Base-by-base conservation (phyloP, 2,888 invertebrate species). In the Gnatocerus cornutus region DNA sequence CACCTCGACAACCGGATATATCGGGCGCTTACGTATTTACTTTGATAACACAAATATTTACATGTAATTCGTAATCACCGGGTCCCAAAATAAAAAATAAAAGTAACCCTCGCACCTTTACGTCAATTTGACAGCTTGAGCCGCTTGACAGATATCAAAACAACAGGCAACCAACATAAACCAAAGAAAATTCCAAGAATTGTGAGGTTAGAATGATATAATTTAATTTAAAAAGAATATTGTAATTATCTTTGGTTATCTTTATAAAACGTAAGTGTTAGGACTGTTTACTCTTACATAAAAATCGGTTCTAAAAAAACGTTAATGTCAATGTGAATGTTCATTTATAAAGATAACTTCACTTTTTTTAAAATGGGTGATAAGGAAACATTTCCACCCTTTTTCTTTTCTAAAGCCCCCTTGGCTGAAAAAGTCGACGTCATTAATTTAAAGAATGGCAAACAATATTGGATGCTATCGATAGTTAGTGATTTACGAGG, bases 391-490 rank as follows among this genome's bases (percentile, higher is more conserved):
- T 59, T 58, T 41, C 58, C 69, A n/a, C 10, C 14, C 27, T 65
- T 48, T 39, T 69, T 70, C 30, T 66, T 37, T 10, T 66, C 69
- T 9, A 55, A 46, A 13, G 61, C 55, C 8, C 66, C 69, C 9
- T 10, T 70, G 14, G 29, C 45, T 6, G 66, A 70, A 61, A 46
- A 30, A 8, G 62, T 70, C 1, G 33, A 66, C 27, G 10, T 65
- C 14, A 46, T 70, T n/a, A 37, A 55, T 10, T 75, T 75, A 37
- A 74, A 70, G 46, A 68, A 78, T 39, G 59, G 72, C 41, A 75
- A 65, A 39, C n/a, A 53, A 43, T 78, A 77, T 71, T 78, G 75
- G 74, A 77, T 77, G 76, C 70, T 77, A 1, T 73, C 71, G 14
- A 10, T 78, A 10, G 65, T 58, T 30, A 72, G 66, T 14, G 66